phyloP scores from a whole-genome alignment of 2,888 invertebrate species.

The Chaitophorus viminalis region DNA sequence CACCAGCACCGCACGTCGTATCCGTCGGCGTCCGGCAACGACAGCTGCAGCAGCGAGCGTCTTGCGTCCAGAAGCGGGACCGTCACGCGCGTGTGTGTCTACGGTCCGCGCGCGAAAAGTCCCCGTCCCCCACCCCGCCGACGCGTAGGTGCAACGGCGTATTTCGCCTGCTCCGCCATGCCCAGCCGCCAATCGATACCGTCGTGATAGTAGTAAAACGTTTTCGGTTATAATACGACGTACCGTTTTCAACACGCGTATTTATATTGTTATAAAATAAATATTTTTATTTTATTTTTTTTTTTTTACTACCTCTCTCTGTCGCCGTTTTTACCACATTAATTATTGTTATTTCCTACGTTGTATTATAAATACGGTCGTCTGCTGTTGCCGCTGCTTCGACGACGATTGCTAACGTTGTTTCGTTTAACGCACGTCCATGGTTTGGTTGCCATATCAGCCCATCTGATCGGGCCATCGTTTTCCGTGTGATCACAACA shows the following conservation, averaged over 20 bases:
- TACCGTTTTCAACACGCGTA: neutral
- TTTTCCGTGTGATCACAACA: conserved; percentile 3
- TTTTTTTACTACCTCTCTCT: neutral
- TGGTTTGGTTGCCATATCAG: conserved; percentile 24
- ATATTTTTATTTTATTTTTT: neutral
- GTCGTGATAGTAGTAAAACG: conserved; percentile 53
- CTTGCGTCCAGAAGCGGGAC: neutral
- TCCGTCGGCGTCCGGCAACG: neutral
- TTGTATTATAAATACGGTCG: neutral
- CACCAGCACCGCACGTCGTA: neutral
- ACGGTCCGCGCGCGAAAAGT: conserved; percentile 52
- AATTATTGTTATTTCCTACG: too few species aligned
- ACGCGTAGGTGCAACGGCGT: conserved; percentile 10
- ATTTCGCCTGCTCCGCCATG: conserved; percentile 40
- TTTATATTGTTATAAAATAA: neutral
- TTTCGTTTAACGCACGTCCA: conserved; percentile 31
- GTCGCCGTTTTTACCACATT: neutral
- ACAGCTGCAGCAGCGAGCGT: neutral
- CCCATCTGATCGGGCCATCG: conserved; percentile 35
- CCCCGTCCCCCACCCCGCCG: conserved; percentile 15
- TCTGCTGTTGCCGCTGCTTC: neutral
- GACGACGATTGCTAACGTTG: neutral
- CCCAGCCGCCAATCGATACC: conserved; percentile 47
- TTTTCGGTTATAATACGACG: conserved; percentile 57
- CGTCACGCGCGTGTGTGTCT: conserved; percentile 25